Conservation (phyloP, 2,888 invertebrate species). For the Drosophila imparisetae region DNA sequence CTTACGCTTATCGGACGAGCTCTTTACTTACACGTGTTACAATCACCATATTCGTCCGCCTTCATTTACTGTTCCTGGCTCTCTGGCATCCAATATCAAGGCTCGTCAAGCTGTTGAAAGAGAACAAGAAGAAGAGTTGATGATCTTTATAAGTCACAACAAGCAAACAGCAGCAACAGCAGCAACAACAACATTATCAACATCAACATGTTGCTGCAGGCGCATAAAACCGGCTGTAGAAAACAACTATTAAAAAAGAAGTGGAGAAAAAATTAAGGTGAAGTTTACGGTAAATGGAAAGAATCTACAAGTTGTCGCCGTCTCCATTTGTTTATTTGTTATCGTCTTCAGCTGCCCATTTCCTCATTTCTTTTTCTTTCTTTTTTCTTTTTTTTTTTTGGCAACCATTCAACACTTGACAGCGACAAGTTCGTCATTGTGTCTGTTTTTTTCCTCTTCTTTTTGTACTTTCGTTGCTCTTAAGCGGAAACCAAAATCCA, state of each 20-base stretch:
- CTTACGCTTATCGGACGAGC: constrained; percentile 6
- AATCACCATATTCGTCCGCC: constrained; percentile 89
- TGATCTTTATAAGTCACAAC: constrained; percentile 19
- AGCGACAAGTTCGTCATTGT: constrained; percentile 54
- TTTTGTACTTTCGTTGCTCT: constrained; percentile 51
- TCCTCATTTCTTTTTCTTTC: constrained; percentile 50
- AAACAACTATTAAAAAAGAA: constrained; percentile 44
- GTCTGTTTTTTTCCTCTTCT: constrained; percentile 2
- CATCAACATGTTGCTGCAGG: constrained; percentile 64
- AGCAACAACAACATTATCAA: constrained; percentile 36
- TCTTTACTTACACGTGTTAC: constrained; percentile 89
- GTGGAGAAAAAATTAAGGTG: constrained; percentile 82
- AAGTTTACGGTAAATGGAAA: constrained; percentile 85
- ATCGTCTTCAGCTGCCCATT: constrained; percentile 29
- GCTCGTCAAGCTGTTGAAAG: constrained; percentile 41
- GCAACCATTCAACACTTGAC: constrained; percentile 40
- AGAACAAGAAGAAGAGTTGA: constrained; percentile 17
- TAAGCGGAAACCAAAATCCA: constrained; percentile 31
- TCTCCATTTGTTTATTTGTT: constrained; percentile 25
- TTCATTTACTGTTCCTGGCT: constrained; percentile 84
- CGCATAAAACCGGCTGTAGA: constrained; percentile 70
- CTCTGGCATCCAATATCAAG: constrained; percentile 58
- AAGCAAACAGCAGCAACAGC: constrained; percentile 20
- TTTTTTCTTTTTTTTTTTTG: constrained; percentile 53
- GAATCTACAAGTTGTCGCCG: constrained; percentile 69